Percentiles rank a stretch among this genome's conserved stretches.
Evolutionary conservation across 2,888 invertebrate genomes (phyloP).

Genomic region (Drosophila histrio): DNA sequence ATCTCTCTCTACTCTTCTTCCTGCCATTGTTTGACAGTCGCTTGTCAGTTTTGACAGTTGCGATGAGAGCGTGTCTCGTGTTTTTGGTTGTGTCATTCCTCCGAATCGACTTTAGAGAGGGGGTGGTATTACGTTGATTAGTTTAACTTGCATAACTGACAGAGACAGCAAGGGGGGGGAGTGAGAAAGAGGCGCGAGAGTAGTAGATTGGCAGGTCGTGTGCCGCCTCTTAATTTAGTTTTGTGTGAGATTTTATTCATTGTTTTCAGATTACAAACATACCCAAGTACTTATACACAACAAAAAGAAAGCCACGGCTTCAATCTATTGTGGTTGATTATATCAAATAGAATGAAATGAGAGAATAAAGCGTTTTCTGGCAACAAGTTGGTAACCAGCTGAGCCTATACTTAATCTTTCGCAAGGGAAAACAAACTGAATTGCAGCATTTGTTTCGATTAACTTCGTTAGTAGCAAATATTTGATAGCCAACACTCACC

Average conservation of each 20-base stretch:
- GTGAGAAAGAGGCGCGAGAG: conserved; percentile 55
- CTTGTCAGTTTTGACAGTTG: conserved; percentile 76
- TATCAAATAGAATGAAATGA: conserved; percentile 22
- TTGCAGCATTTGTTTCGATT: not conserved
- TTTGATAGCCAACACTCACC: too few relatives aligned
- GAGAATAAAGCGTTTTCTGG: conserved; percentile 1
- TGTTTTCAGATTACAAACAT: conserved; percentile 68
- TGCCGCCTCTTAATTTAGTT: conserved; percentile 79
- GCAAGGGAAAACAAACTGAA: not conserved
- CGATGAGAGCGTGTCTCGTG: conserved; percentile 69
- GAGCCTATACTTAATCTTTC: too few relatives aligned
- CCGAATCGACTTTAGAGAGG: conserved; percentile 16
- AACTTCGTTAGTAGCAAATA: conserved; percentile 37
- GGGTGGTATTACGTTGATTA: conserved; percentile 73
- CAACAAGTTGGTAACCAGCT: conserved; percentile 1
- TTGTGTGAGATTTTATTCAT: conserved; percentile 64
- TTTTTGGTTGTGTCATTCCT: conserved; percentile 77
- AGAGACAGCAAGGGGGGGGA: not conserved
- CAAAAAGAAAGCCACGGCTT: conserved; percentile 10
- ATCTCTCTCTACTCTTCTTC: conserved; percentile 55
- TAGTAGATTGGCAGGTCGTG: conserved; percentile 76
- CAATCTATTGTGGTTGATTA: conserved; percentile 44
- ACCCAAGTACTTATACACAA: conserved; percentile 21
- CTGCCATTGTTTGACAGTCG: conserved; percentile 74
- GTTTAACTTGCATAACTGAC: conserved; percentile 70